phyloP scores from a whole-genome alignment of 2,113 vertebrate genomes.

The Dinomys branickii region DNA sequence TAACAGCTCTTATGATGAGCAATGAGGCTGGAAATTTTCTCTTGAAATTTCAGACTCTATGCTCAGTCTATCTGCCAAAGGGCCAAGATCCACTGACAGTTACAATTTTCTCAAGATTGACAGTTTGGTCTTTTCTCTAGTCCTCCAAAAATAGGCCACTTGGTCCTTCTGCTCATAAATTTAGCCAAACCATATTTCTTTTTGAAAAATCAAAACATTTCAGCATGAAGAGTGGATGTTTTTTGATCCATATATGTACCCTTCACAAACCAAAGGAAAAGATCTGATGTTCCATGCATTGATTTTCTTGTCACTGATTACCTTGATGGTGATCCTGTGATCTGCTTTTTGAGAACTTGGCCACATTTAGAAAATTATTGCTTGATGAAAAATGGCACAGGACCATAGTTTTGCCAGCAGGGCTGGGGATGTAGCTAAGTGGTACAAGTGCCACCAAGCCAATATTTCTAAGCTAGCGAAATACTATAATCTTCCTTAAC shows the following conservation, averaged over 20 bases:
- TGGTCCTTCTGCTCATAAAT: constrained; percentile 69
- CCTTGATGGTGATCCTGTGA: background rate
- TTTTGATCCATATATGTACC: constrained; percentile 41
- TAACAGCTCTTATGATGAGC: constrained; percentile 54
- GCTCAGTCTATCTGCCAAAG: constrained; percentile 21
- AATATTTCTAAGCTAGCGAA: constrained; percentile 38
- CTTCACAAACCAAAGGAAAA: constrained; percentile 42
- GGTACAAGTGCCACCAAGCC: no score
- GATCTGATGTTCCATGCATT: background rate
- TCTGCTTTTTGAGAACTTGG: background rate
- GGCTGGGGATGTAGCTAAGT: no score
- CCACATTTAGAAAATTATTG: background rate
- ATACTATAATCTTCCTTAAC: background rate
- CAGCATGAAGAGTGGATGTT: background rate
- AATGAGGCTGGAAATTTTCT: constrained; percentile 66
- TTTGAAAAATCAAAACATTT: constrained; percentile 64
- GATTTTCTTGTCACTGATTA: background rate
- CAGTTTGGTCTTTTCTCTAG: constrained; percentile 73
- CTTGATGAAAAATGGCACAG: background rate
- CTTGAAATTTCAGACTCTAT: constrained; percentile 70
- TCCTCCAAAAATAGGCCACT: constrained; percentile 66
- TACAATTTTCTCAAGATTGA: constrained; percentile 68
- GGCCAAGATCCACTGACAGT: constrained; percentile 71
- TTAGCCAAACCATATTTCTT: constrained; percentile 64
- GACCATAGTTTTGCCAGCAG: background rate